These are phyloP conservation scores for Melanotaenia pygmaea DNA, from an alignment of 2,797 vertebrate species.

Conservation along the genomic window DNA sequence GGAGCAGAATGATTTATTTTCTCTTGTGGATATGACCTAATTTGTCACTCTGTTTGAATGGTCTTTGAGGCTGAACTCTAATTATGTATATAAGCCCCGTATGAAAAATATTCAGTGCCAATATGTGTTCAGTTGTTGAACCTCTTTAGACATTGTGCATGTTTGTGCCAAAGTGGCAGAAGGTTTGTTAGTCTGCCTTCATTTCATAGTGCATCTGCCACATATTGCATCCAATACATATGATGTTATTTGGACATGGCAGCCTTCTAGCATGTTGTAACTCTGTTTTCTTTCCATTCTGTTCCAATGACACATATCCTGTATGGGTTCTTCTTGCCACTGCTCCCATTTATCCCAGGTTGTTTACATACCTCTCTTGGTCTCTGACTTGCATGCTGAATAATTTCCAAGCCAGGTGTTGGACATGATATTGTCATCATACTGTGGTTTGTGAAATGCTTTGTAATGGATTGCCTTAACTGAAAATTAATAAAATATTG, in stretches of 20 bases:
- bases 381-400: conserved; percentile 86
- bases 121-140: conserved; percentile 57
- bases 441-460: conserved; percentile 86
- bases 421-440: conserved; percentile 83
- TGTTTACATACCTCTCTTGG: conserved; percentile 81
- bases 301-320: conserved; percentile 61
- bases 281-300: conserved; percentile 59
- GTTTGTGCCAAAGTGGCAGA: conserved; percentile 77
- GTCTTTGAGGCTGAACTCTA: conserved; percentile 60
- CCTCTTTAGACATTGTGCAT: conserved; percentile 77
- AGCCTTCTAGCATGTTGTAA: conserved; percentile 71
- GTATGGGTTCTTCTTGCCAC: conserved; percentile 70
- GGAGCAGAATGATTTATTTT: conserved; percentile 30
- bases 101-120: conserved; percentile 59
- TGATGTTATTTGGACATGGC: conserved; percentile 57
- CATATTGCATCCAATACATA: conserved; percentile 57
- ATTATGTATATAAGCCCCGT: conserved; percentile 74
- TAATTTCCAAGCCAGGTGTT: conserved; percentile 82
- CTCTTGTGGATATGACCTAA: conserved; percentile 43
- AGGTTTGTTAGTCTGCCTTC: conserved; percentile 59
- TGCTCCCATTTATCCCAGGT: conserved; percentile 75
- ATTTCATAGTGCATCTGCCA: conserved; percentile 64
- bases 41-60: conserved; percentile 34
- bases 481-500: conserved; percentile 83
- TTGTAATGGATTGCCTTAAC: conserved; percentile 89